Base-by-base conservation (phyloP, 2,113 vertebrate genomes). In the Okapia johnstoni region DNA sequence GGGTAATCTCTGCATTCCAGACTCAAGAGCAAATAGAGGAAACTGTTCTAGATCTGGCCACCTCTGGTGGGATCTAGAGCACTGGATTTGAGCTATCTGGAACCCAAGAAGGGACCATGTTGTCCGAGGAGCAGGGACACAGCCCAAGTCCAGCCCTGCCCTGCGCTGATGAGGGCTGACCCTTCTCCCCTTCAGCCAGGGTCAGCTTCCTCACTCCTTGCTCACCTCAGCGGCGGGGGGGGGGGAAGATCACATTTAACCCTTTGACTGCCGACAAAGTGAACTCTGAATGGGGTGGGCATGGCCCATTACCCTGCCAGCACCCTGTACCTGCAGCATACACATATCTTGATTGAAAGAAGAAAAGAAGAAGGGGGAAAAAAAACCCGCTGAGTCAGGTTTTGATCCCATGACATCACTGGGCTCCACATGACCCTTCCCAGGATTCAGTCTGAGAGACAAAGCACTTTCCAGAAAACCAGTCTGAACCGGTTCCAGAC, bases 381-480 rank as follows among this genome's bases (percentile, higher is more conserved):
- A 98, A 98, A 98, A 98, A 3, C 40, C 63, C 97, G 98, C 99
- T 98, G 99, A 99, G 98, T 99, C 98, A 99, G 99, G 98, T 98
- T 99, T 98, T 99, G 98, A 98, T 99, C 98, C 98, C 95, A 98
- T 99, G 99, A 99, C 99, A 99, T 99, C 99, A 99, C 98, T 98
- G 98, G 98, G 98, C 98, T 99, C 98, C 99, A 99, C 99, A 99
- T 99, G 99, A 99, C 99, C 99, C 98, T 99, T 99, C 99, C 99
- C 99, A 99, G 99, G 99, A 99, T 99, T 99, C 99, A 98, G 98
- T 98, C 97, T 98, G 98, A 99, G 98, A 99, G 98, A 99, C 99
- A 99, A 99, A 99, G 99, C 98, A 98, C 98, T 99, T 99, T 99
- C 99, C 99, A 98, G 98, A 99, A 99, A 99, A 99, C 99, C 99